Evolutionary conservation across 2,888 invertebrate genomes (phyloP).

Genomic region (Augiades crinisus): DNA sequence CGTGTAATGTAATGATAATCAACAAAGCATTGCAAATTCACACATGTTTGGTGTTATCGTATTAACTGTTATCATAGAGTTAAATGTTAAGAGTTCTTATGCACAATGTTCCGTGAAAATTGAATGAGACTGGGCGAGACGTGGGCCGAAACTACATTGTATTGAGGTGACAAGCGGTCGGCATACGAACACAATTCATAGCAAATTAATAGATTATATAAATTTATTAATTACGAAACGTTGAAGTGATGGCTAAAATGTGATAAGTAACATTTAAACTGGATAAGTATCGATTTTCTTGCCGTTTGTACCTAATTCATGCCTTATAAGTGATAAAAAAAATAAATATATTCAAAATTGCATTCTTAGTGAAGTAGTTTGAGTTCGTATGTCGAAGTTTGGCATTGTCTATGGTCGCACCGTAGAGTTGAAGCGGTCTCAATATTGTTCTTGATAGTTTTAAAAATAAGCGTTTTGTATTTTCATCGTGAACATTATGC

Average conservation of each 20-base stretch:
- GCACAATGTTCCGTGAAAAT: conserved; percentile 66
- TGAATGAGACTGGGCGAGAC: conserved; percentile 1
- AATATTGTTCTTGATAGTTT: conserved; percentile 3
- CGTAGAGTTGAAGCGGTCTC: background rate
- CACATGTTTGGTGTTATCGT: conserved; percentile 63
- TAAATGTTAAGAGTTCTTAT: conserved; percentile 55
- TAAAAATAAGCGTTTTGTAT: conserved; percentile 29
- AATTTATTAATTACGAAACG: conserved; percentile 11
- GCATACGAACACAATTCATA: conserved; percentile 7
- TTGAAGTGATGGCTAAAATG: conserved; percentile 22
- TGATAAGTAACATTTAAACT: conserved; percentile 20
- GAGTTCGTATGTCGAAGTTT: conserved; percentile 8
- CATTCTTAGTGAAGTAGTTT: conserved; percentile 13
- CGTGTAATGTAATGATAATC: conserved; percentile 47
- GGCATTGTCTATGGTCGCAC: conserved; percentile 6
- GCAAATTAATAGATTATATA: conserved; percentile 8
- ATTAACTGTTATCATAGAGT: conserved; percentile 66
- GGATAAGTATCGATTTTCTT: conserved; percentile 19
- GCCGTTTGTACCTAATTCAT: conserved; percentile 26
- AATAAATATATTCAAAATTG: conserved; percentile 21
- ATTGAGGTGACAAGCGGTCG: background rate
- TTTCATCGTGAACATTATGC: conserved; percentile 63
- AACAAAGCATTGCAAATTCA: conserved; percentile 62
- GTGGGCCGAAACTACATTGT: background rate
- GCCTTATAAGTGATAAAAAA: conserved; percentile 23